These are phyloP conservation scores for Ciconia boyciana DNA, from an alignment of 2,113 vertebrate genomes.

Conservation along the genomic window DNA sequence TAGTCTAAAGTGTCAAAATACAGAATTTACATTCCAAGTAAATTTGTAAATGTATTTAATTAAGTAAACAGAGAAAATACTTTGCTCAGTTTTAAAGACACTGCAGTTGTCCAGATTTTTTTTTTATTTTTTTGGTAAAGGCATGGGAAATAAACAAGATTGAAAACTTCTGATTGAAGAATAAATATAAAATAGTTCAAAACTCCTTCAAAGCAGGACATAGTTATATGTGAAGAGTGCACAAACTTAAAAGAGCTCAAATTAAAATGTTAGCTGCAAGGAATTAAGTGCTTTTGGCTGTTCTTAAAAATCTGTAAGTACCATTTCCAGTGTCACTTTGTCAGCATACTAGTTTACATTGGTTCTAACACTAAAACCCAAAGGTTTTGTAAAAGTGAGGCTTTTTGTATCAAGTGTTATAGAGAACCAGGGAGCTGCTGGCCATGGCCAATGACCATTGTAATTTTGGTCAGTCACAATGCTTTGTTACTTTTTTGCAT, in stretches of 20 bases:
- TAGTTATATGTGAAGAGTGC: neutral
- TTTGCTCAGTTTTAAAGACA: neutral
- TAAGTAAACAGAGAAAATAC: neutral
- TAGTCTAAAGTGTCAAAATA: neutral
- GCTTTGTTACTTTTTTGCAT: neutral
- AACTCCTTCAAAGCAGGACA: neutral
- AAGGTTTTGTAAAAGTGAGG: neutral
- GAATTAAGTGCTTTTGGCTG: neutral
- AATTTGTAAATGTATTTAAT: neutral
- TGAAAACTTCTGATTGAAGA: neutral
- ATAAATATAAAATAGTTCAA: neutral
- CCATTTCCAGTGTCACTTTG: neutral
- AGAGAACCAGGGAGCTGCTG: neutral
- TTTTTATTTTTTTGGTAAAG: neutral
- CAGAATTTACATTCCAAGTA: neutral
- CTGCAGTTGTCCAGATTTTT: neutral
- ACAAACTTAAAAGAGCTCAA: neutral
- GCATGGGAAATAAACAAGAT: neutral
- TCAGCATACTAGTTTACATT: neutral
- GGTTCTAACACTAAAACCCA: neutral
- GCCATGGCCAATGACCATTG: neutral
- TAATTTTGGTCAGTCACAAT: neutral
- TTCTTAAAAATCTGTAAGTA: neutral
- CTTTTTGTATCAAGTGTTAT: neutral
- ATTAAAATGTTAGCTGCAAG: neutral